Evolutionary conservation across 1,140 invertebrate species (phyloP), one percentile per base, ranked within the genome.

Genomic region (Diuraphis noxia): DNA sequence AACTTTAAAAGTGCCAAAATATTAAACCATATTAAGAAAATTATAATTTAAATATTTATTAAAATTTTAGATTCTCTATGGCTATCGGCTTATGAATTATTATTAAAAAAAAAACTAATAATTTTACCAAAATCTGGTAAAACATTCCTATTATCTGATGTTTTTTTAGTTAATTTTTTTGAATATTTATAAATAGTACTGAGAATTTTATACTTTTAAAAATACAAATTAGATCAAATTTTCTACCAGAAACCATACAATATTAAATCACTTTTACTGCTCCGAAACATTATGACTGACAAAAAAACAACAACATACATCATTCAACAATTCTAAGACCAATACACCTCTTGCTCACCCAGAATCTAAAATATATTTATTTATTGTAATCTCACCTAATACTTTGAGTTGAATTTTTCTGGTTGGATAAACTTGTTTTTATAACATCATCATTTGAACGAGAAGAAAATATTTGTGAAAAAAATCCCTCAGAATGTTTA

Each of bases 391-490:
- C 88, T 90, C 88, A 90, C 88, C 88, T 81, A 90, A 90, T 46
- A 79, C 43, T 90, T 90, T 9, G 40, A 81, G 34, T 90, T 34
- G 72, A 10, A 90, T 81, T 90, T 81, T 81, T 90, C 77, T 90
- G 63, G 46, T 90, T 34, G 49, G 41, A 41, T 90, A 49, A 49
- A 90, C 88, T 90, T 79, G 72, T 79, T 90, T 90, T 81, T 79
- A 77, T 81, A 79, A 90, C 38, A 79, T 13, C n/a, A 7, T 81
- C 34, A 21, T 90, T 90, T 90, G 72, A 38, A 6, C n/a, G 34
- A 19, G 10, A 49, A 36, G 88, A 90, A 90, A 90, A 90, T 90
- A 90, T 79, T 90, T 30, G 88, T 49, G 72, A 90, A 90, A 90
- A 81, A 81, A 79, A 81, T 81, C 88, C 88, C 13, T 77, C 34